Conservation (phyloP, 2,888 invertebrate genomes). For the Pollenia labialis region DNA sequence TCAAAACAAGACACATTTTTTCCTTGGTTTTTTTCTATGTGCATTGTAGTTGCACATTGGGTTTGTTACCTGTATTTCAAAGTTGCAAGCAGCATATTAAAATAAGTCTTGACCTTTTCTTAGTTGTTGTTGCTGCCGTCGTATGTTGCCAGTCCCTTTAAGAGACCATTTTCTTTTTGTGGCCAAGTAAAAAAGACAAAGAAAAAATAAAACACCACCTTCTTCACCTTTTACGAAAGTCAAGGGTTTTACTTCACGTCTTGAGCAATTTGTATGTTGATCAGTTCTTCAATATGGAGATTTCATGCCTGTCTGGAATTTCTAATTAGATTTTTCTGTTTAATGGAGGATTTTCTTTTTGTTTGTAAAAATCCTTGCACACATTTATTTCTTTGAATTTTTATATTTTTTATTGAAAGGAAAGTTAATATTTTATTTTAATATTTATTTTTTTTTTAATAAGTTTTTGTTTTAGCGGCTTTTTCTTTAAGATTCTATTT, state of each 20-base stretch:
- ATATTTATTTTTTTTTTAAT: not conserved
- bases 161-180: slow-evolving; percentile 47
- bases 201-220: not conserved
- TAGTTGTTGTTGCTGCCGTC: not conserved
- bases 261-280: slow-evolving; percentile 53
- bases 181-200: not conserved
- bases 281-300: not conserved
- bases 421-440: not conserved
- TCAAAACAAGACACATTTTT: slow-evolving; percentile 44
- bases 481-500: slow-evolving; percentile 35
- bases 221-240: slow-evolving; percentile 20
- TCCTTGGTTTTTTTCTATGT: not conserved
- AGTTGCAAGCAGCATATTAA: slow-evolving; percentile 42
- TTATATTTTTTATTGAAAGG: slow-evolving; percentile 16
- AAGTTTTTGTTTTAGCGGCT: slow-evolving; percentile 12
- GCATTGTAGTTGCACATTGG: slow-evolving; percentile 1
- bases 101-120: slow-evolving; percentile 47
- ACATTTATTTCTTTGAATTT: slow-evolving; percentile 7
- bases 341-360: slow-evolving; percentile 15
- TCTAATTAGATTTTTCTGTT: slow-evolving; percentile 49
- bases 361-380: slow-evolving; percentile 21
- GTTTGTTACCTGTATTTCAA: slow-evolving; percentile 48
- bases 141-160: slow-evolving; percentile 7
- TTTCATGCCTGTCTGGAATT: slow-evolving; percentile 46
- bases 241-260: slow-evolving; percentile 38